Evolutionary conservation across 2,888 invertebrate species (phyloP).

Genomic region (Drosophila hawaiiensis): DNA sequence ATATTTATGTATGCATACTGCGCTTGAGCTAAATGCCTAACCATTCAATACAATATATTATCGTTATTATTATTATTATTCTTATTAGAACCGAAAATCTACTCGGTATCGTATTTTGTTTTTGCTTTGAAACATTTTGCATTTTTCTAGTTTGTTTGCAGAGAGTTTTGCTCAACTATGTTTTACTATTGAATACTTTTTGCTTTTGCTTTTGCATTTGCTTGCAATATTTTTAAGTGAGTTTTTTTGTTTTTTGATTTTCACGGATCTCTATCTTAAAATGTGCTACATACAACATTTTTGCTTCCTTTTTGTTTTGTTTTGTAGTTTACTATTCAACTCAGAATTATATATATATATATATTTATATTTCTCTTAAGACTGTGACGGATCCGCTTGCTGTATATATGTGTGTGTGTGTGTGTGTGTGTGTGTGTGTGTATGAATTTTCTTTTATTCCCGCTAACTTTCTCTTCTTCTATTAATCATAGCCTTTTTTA

Average conservation of each 20-base stretch:
- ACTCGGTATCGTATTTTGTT: slow-evolving; percentile 30
- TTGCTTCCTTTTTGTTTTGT: not conserved
- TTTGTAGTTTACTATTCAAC: slow-evolving; percentile 6
- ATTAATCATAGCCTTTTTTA: slow-evolving; percentile 27
- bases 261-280: slow-evolving; percentile 29
- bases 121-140: slow-evolving; percentile 50
- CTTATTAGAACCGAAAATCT: not conserved
- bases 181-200: slow-evolving; percentile 16
- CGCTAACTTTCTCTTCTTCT: slow-evolving; percentile 12
- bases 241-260: slow-evolving; percentile 22
- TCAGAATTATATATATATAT: slow-evolving; percentile 8
- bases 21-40: slow-evolving; percentile 77
- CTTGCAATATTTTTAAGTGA: slow-evolving; percentile 9
- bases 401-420: slow-evolving; percentile 7
- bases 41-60: slow-evolving; percentile 46
- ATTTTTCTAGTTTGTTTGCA: not conserved
- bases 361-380: slow-evolving; percentile 16
- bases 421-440: slow-evolving; percentile 27
- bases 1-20: slow-evolving; percentile 50
- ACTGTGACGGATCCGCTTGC: slow-evolving; percentile 75
- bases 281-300: slow-evolving; percentile 37
- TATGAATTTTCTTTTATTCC: slow-evolving; percentile 4
- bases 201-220: not conserved
- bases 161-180: slow-evolving; percentile 19
- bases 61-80: slow-evolving; percentile 16